Conservation (phyloP, 2,797 vertebrate species). For the Halcyon badia region DNA sequence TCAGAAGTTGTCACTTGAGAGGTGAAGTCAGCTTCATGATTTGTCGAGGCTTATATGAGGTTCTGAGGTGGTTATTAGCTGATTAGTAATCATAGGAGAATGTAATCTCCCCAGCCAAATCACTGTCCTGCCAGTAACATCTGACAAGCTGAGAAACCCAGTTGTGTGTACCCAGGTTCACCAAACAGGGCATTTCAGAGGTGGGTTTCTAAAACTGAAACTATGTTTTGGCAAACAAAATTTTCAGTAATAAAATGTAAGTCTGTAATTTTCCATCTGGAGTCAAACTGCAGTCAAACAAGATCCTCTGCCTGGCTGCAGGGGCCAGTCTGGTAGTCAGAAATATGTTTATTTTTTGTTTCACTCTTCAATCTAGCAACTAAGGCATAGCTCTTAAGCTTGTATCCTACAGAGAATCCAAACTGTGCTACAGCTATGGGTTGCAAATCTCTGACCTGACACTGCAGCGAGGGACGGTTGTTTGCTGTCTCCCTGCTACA, state of each 20-base stretch:
- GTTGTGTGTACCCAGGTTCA: neutral
- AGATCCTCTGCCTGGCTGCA: neutral
- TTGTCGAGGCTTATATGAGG: neutral
- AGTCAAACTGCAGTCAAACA: neutral
- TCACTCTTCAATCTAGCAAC: neutral
- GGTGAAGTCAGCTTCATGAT: neutral
- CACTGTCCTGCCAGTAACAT: neutral
- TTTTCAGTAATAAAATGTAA: neutral
- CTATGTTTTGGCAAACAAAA: neutral
- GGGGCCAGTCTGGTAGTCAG: neutral
- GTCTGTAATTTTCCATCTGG: neutral
- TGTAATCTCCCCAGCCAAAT: neutral
- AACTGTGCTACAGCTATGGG: neutral
- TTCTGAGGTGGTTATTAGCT: neutral
- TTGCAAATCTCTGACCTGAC: neutral
- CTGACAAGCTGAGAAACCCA: neutral
- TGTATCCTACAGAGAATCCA: neutral
- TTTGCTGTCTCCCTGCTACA: neutral
- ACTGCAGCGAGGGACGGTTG: neutral
- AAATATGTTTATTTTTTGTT: neutral
- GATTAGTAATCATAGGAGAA: neutral
- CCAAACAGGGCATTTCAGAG: neutral
- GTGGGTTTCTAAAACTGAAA: neutral
- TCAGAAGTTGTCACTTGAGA: neutral
- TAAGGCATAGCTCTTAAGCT: neutral